phyloP scores from a whole-genome alignment of 2,888 invertebrate species.

The Galerucella calmariensis region DNA sequence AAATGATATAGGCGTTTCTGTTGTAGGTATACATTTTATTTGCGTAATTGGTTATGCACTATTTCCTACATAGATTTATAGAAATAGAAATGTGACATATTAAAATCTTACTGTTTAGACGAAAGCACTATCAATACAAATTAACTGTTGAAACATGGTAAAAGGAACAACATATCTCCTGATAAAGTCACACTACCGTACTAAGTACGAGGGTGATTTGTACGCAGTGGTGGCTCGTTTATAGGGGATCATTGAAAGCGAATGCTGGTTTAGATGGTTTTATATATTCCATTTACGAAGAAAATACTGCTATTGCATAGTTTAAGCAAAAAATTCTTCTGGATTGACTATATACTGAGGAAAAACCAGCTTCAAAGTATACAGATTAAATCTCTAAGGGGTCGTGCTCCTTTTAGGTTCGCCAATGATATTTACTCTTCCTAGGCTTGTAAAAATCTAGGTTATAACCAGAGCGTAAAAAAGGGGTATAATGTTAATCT shows the following conservation, averaged over 20 bases:
- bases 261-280: too few species aligned
- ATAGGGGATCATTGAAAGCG: neutral
- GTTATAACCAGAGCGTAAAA: too few species aligned
- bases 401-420: too few species aligned
- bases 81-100: conserved; percentile 25
- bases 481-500: too few species aligned
- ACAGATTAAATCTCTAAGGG: too few species aligned
- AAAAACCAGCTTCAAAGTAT: too few species aligned
- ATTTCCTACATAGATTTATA: conserved; percentile 36
- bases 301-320: too few species aligned
- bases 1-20: conserved; percentile 10
- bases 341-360: too few species aligned
- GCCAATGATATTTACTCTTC: too few species aligned
- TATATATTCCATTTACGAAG: too few species aligned
- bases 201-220: neutral
- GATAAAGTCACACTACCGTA: neutral
- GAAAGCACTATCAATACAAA: neutral
- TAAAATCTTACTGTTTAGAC: conserved; percentile 8
- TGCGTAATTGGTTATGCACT: conserved; percentile 39
- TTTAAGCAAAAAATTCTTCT: too few species aligned
- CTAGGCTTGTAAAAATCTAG: too few species aligned
- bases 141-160: neutral
- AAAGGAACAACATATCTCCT: neutral
- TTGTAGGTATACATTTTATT: conserved; percentile 20
- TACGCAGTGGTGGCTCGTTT: neutral